Percentiles rank a stretch among this genome's conserved stretches.
These are phyloP conservation scores for Elymnias hypermnestra DNA, from an alignment of 1,140 invertebrate genomes.

Conservation along the genomic window DNA sequence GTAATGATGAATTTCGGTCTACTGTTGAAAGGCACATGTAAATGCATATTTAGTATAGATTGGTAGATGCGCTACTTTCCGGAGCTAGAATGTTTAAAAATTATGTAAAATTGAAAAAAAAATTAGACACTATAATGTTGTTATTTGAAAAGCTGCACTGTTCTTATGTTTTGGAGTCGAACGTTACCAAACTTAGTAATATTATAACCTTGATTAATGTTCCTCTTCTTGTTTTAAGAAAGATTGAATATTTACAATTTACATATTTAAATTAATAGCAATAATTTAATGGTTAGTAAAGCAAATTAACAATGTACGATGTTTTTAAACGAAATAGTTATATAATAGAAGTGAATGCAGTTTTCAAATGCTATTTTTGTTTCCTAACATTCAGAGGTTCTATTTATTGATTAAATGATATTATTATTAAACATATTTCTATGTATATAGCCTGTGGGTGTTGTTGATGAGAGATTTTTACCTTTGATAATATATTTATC, in stretches of 20 bases:
- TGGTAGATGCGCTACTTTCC: conserved; percentile 71
- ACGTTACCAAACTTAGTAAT: conserved; percentile 74
- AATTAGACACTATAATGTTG: conserved; percentile 59
- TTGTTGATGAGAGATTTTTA: conserved; percentile 52
- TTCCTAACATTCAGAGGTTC: conserved; percentile 76
- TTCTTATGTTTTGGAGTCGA: conserved; percentile 59
- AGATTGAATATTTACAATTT: conserved; percentile 76
- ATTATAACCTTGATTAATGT: conserved; percentile 75
- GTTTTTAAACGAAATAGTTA: conserved; percentile 74
- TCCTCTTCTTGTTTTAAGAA: conserved; percentile 77
- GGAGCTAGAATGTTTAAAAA: conserved; percentile 51
- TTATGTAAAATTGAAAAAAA: conserved; percentile 36
- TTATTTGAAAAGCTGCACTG: conserved; percentile 76
- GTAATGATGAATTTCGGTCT: conserved; percentile 26
- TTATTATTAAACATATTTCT: conserved; percentile 70
- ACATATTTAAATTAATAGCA: conserved; percentile 73
- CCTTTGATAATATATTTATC: too few species aligned
- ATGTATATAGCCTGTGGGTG: conserved; percentile 61
- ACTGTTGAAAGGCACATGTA: conserved; percentile 35
- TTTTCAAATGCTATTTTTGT: conserved; percentile 73
- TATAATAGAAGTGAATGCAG: conserved; percentile 72
- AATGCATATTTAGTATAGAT: conserved; percentile 64
- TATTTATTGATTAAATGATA: conserved; percentile 74
- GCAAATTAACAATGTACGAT: conserved; percentile 72
- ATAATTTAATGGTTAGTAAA: conserved; percentile 71